Evolutionary conservation across 2,797 vertebrate genomes (phyloP).

Genomic region (Lepilemur septentrionalis): DNA sequence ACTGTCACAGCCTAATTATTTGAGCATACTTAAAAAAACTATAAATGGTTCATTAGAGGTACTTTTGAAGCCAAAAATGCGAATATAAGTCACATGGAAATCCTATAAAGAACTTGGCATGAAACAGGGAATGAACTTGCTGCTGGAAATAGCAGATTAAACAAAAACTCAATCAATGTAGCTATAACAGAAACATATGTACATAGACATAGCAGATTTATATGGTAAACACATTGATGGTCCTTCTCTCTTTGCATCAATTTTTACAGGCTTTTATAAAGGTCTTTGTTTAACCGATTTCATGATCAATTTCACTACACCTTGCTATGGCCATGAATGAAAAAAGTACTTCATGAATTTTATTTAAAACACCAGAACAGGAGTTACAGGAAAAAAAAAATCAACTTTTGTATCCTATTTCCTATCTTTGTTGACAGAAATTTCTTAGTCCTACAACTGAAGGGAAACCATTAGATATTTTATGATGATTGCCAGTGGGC

Average conservation of each 20-base stretch:
- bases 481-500: background rate
- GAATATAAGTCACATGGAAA: conserved; percentile 54
- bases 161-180: conserved; percentile 34
- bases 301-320: background rate
- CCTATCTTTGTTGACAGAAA: conserved; percentile 6
- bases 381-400: background rate
- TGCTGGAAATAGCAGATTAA: conserved; percentile 59
- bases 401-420: background rate
- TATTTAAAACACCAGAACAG: conserved; percentile 1
- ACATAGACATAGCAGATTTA: background rate
- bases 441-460: background rate
- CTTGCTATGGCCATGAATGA: background rate
- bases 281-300: background rate
- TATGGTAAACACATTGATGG: background rate
- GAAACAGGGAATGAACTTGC: conserved; percentile 1
- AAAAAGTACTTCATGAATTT: background rate
- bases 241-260: background rate
- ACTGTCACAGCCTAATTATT: conserved; percentile 71
- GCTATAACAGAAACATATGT: background rate
- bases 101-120: conserved; percentile 52
- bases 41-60: conserved; percentile 63
- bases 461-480: conserved; percentile 4
- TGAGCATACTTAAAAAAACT: conserved; percentile 47
- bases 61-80: conserved; percentile 67
- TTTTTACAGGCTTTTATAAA: background rate